Evolutionary conservation across 37 sponge, comb jelly and placozoan species (phyloP).

Genomic region (Halisarca cf. caerulea): DNA sequence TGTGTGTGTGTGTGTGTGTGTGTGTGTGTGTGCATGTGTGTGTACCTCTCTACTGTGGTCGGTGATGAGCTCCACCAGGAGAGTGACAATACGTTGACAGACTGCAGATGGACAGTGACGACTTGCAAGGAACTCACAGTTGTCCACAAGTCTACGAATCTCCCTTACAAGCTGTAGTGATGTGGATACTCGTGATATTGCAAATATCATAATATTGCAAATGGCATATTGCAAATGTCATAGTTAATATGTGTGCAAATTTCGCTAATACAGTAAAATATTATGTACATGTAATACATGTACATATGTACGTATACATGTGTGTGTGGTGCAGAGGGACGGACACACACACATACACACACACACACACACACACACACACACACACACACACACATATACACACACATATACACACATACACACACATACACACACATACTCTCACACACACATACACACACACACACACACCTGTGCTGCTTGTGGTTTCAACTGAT

Average conservation of each 20-base stretch:
- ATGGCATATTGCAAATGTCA: too few relatives aligned
- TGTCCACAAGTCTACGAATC: slow-evolving; percentile 71
- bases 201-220: too few relatives aligned
- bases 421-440: slow-evolving; percentile 6
- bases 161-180: slow-evolving; percentile 79
- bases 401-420: background rate
- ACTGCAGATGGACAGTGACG: slow-evolving; percentile 62
- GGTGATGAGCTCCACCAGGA: slow-evolving; percentile 77
- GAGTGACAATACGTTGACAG: slow-evolving; percentile 56
- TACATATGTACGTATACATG: background rate
- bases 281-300: too few relatives aligned
- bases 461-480: slow-evolving; percentile 43
- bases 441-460: background rate
- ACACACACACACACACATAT: too few relatives aligned
- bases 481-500: slow-evolving; percentile 73
- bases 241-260: too few relatives aligned
- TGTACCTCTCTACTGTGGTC: slow-evolving; percentile 80
- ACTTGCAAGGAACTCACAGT: slow-evolving; percentile 67
- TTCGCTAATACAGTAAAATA: too few relatives aligned
- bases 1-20: background rate
- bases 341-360: background rate
- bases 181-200: too few relatives aligned
- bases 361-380: too few relatives aligned
- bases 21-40: background rate
- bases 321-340: background rate